Conservation (phyloP, 2,797 vertebrate species). For the Neosilurus hyrtlii region DNA sequence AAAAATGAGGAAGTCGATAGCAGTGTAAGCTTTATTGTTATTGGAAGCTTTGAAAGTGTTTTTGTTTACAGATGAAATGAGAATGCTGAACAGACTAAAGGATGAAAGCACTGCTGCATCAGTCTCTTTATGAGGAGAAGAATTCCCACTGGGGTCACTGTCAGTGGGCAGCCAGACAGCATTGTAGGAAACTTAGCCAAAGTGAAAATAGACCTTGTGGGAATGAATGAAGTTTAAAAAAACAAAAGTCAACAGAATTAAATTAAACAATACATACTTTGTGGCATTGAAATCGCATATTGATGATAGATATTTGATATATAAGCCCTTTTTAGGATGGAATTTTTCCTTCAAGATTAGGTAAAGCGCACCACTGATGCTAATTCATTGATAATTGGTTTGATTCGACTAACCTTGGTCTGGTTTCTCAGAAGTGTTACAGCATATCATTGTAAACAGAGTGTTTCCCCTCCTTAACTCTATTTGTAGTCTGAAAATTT, state of each 20-base stretch:
- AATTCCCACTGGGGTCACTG: background rate
- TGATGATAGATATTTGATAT: background rate
- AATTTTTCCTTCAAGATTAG: slow-evolving; percentile 18
- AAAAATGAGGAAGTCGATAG: background rate
- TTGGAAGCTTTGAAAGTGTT: background rate
- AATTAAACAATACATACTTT: background rate
- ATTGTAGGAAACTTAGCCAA: background rate
- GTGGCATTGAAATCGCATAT: background rate
- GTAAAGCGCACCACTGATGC: background rate
- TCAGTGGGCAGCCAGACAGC: background rate
- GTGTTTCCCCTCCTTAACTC: background rate
- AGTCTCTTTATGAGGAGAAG: background rate
- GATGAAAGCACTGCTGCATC: background rate
- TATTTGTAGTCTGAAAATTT: background rate
- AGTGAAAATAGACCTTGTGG: background rate
- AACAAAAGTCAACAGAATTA: background rate
- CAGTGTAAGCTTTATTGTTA: background rate
- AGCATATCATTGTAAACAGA: background rate
- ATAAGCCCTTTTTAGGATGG: slow-evolving; percentile 1
- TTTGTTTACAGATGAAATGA: slow-evolving; percentile 7
- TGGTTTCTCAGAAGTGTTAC: slow-evolving; percentile 30
- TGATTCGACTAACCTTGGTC: background rate
- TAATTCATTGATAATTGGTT: slow-evolving; percentile 4
- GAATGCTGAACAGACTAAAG: background rate
- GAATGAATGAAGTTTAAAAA: background rate